phyloP scores from a whole-genome alignment of 1,140 invertebrate genomes.

The Proctacanthus coquilletti region DNA sequence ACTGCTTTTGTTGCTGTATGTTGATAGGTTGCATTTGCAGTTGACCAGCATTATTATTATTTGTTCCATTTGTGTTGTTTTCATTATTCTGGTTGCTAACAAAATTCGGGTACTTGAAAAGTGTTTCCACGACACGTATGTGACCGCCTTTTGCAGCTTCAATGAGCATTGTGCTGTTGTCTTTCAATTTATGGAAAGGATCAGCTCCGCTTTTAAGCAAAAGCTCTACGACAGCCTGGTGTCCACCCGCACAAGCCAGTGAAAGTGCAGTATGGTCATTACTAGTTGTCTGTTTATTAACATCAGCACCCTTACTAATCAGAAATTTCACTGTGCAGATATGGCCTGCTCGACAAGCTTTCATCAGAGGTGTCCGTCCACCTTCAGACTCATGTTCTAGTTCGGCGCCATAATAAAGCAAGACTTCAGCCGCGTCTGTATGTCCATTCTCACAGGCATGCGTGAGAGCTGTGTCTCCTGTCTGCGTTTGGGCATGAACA shows the following conservation, averaged over 20 bases:
- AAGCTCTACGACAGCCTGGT: slow-evolving; percentile 81
- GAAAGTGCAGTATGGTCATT: slow-evolving; percentile 97
- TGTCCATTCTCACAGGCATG: slow-evolving; percentile 95
- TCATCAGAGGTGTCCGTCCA: slow-evolving; percentile 91
- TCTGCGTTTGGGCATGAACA: slow-evolving; percentile 85
- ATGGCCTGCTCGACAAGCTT: slow-evolving; percentile 97
- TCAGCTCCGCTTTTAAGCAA: slow-evolving; percentile 81
- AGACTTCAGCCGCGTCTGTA: slow-evolving; percentile 80
- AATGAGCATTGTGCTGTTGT: slow-evolving; percentile 96
- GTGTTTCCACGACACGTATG: slow-evolving; percentile 81
- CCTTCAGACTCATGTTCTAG: slow-evolving; percentile 90
- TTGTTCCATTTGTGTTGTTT: slow-evolving; percentile 8
- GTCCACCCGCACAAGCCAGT: slow-evolving; percentile 90
- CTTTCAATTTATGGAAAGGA: slow-evolving; percentile 92
- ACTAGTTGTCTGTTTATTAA: slow-evolving; percentile 87
- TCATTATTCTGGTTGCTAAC: slow-evolving; percentile 28
- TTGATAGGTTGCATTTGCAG: slow-evolving; percentile 17
- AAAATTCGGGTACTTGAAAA: slow-evolving; percentile 82
- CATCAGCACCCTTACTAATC: slow-evolving; percentile 83
- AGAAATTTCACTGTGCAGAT: slow-evolving; percentile 95
- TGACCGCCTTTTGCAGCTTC: slow-evolving; percentile 97
- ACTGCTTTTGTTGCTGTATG: slow-evolving; percentile 27
- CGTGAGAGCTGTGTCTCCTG: slow-evolving; percentile 91
- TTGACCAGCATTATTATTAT: slow-evolving; percentile 8
- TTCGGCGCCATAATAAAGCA: slow-evolving; percentile 79